Conservation (phyloP, 2,888 invertebrate species). For the Sminthurinus aureus region DNA sequence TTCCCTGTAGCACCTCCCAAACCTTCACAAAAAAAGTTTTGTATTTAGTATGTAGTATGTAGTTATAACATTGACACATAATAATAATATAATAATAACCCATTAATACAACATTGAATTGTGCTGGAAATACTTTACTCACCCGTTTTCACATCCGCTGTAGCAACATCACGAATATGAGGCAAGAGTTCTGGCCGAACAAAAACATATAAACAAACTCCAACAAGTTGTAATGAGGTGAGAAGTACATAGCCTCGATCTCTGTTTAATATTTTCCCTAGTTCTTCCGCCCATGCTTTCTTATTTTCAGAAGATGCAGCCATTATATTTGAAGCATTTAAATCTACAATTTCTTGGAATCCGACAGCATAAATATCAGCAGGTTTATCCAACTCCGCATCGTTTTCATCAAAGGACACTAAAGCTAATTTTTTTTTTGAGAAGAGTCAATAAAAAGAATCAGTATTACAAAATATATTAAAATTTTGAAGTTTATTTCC, state of each 20-base stretch:
- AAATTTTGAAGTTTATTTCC: background rate
- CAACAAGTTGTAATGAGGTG: constrained; percentile 94
- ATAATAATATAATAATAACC: too few relatives aligned
- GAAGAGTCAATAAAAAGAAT: constrained; percentile 40
- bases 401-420: constrained; percentile 62
- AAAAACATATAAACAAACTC: constrained; percentile 96
- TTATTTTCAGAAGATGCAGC: constrained; percentile 92
- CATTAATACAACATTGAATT: constrained; percentile 2
- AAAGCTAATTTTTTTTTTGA: constrained; percentile 61
- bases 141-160: constrained; percentile 97
- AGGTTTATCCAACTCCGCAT: constrained; percentile 63
- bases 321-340: constrained; percentile 98
- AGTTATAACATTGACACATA: too few relatives aligned
- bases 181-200: constrained; percentile 88
- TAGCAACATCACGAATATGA: constrained; percentile 88
- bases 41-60: too few relatives aligned
- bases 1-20: constrained; percentile 80
- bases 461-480: constrained; percentile 43
- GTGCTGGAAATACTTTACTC: constrained; percentile 91
- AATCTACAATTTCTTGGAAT: constrained; percentile 98
- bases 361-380: constrained; percentile 97
- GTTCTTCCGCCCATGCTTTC: constrained; percentile 92
- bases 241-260: constrained; percentile 88
- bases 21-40: too few relatives aligned
- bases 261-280: constrained; percentile 88